phyloP scores from a whole-genome alignment of 2,797 vertebrate species.

The Anguilla marmorata region DNA sequence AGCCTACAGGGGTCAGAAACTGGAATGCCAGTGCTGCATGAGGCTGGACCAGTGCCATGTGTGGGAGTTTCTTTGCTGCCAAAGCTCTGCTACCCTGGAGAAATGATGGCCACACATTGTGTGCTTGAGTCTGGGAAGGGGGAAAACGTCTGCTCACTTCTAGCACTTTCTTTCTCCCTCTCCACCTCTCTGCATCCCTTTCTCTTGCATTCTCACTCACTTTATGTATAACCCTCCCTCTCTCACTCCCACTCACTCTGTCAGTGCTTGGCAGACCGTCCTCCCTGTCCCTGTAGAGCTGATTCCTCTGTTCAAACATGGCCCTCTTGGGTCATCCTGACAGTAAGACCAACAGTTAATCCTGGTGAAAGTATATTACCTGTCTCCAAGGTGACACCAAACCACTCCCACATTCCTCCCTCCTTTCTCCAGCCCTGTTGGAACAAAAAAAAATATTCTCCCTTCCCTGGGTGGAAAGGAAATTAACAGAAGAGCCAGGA shows the following conservation, averaged over 20 bases:
- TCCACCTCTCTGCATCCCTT: neutral
- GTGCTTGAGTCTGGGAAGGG: neutral
- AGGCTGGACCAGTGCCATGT: neutral
- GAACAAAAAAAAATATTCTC: neutral
- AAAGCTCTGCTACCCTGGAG: neutral
- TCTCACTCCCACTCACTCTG: neutral
- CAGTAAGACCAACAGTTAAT: neutral
- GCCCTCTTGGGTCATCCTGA: neutral
- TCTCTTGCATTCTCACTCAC: neutral
- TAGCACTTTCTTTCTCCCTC: neutral
- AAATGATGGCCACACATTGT: neutral
- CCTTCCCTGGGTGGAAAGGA: neutral
- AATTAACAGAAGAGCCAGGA: neutral
- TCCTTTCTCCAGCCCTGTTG: neutral
- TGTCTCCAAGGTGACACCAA: conserved; percentile 13
- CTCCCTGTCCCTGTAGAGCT: neutral
- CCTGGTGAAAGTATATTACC: conserved; percentile 20
- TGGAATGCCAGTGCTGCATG: neutral
- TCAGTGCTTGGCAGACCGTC: neutral
- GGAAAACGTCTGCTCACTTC: neutral
- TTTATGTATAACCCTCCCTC: neutral
- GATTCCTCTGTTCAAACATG: neutral
- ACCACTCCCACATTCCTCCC: neutral
- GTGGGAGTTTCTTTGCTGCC: neutral
- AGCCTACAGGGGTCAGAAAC: neutral